Conservation (phyloP, 1,140 invertebrate genomes). For the Drosophila malerkotliana region DNA sequence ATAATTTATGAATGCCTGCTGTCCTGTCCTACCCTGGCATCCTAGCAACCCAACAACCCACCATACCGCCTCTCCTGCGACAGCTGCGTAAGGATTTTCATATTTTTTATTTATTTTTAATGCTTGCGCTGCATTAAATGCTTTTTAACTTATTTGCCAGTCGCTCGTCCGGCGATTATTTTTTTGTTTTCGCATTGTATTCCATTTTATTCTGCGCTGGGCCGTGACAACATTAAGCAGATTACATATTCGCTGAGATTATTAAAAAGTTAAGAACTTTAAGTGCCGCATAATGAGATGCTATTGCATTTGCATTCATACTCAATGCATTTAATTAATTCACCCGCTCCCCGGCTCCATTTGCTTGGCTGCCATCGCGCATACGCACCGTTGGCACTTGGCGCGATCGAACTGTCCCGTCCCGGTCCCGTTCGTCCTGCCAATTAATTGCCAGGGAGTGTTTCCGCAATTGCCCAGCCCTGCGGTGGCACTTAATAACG, state of each 20-base stretch:
- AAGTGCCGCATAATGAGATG: slow-evolving; percentile 71
- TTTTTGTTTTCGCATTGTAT: slow-evolving; percentile 13
- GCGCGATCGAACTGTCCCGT: slow-evolving; percentile 28
- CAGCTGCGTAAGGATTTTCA: slow-evolving; percentile 41
- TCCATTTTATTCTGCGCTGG: slow-evolving; percentile 30
- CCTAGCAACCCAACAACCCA: background rate
- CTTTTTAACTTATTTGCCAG: slow-evolving; percentile 60
- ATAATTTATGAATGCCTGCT: slow-evolving; percentile 59
- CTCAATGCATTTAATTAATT: slow-evolving; percentile 70
- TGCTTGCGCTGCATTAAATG: slow-evolving; percentile 59
- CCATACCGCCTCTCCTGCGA: background rate
- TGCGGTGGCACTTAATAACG: slow-evolving; percentile 73
- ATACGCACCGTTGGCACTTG: slow-evolving; percentile 40
- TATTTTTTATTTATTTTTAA: slow-evolving; percentile 67
- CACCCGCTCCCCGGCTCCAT: slow-evolving; percentile 9
- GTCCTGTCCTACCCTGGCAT: slow-evolving; percentile 6
- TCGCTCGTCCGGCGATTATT: slow-evolving; percentile 4
- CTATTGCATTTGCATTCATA: slow-evolving; percentile 69
- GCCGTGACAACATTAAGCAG: slow-evolving; percentile 54
- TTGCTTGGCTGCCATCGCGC: slow-evolving; percentile 29
- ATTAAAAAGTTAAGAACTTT: slow-evolving; percentile 80
- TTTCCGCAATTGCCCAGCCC: slow-evolving; percentile 47
- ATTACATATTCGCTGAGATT: slow-evolving; percentile 55
- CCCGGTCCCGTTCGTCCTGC: slow-evolving; percentile 5
- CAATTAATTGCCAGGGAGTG: slow-evolving; percentile 63